Evolutionary conservation across 2,797 vertebrate genomes (phyloP), one percentile per base, ranked within the genome.

Genomic region (Phaenicophaeus curvirostris): DNA sequence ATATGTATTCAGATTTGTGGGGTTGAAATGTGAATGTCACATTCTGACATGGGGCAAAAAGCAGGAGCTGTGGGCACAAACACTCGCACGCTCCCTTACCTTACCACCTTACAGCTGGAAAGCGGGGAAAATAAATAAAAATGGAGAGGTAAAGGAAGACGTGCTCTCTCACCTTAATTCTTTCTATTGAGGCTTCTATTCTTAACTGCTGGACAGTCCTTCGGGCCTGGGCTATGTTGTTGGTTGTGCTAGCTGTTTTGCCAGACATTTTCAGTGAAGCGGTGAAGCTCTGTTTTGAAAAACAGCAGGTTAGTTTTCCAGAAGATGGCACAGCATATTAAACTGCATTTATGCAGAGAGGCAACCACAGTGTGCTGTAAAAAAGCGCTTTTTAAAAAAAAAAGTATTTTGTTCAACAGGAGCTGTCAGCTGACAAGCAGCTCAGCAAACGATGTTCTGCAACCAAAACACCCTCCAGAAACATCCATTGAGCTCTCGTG

Each of bases 201-300:
- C 98, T 98, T 44, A 99, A 95, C 97, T 99, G 99, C 96, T 99
- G 99, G 90, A 99, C 99, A 1, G 98, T 98, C 94, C 98, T 98
- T 55, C 98, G 98, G 13, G 98, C 98, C 76, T 99, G 98, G 50
- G 97, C 91, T 54, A 99, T 98, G 97, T 98, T 99, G 97, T 99
- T 99, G 96, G 98, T 98, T 31, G 98, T 98, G 94, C 98, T 98
- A 69, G 98, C 97, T 11, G 98, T 98, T 97, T 99, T 99, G 90
- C 99, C 98, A 77, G 99, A 99, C 99, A 99, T 99, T 94, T 97
- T 98, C 83, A 92, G 71, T 3, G 23, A 5, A 48, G 28, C 75
- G 51, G 85, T 31, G 87, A 84, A 69, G 85, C 76, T 91, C 96
- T 97, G 94, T 57, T 78, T 57, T n/a, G 65, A 90, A 50, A 93